A percentile compares a stretch with the other conserved stretches of the same genome.
phyloP scores from a whole-genome alignment of 2,888 invertebrate species.

The Pyrocoelia pectoralis region DNA sequence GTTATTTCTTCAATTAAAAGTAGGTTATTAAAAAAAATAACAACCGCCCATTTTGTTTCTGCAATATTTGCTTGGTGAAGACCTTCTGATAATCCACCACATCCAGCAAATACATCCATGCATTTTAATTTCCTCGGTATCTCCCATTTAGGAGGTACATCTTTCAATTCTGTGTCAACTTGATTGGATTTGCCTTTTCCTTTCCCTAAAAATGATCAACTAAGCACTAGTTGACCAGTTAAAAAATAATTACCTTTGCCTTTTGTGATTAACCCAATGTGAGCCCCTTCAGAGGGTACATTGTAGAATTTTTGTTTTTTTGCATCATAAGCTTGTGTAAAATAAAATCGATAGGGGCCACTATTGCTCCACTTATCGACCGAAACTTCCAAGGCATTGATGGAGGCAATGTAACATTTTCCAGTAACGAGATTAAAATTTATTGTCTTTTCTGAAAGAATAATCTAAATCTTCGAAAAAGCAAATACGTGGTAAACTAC shows the following conservation, averaged over 20 bases:
- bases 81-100: conserved; percentile 83
- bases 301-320: conserved; percentile 65
- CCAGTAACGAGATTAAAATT: conserved; percentile 56
- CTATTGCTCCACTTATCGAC: conserved; percentile 67
- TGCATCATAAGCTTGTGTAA: conserved; percentile 71
- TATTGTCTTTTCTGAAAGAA: neutral
- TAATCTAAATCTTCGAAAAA: too few relatives aligned
- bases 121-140: conserved; percentile 64
- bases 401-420: conserved; percentile 73
- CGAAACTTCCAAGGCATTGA: conserved; percentile 64
- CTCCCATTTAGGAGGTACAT: conserved; percentile 54
- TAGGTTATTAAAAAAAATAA: neutral
- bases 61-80: conserved; percentile 73
- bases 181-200: conserved; percentile 69
- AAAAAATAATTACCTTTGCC: conserved; percentile 64
- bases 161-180: conserved; percentile 31
- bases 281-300: conserved; percentile 67
- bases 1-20: neutral
- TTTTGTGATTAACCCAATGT: conserved; percentile 67
- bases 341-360: conserved; percentile 80
- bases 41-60: conserved; percentile 75
- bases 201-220: conserved; percentile 61
- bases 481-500: conserved; percentile 53
- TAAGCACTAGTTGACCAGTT: neutral
- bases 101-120: conserved; percentile 86